Evolutionary conservation across 2,888 invertebrate genomes (phyloP).

Genomic region (Ypsolopha sequella): DNA sequence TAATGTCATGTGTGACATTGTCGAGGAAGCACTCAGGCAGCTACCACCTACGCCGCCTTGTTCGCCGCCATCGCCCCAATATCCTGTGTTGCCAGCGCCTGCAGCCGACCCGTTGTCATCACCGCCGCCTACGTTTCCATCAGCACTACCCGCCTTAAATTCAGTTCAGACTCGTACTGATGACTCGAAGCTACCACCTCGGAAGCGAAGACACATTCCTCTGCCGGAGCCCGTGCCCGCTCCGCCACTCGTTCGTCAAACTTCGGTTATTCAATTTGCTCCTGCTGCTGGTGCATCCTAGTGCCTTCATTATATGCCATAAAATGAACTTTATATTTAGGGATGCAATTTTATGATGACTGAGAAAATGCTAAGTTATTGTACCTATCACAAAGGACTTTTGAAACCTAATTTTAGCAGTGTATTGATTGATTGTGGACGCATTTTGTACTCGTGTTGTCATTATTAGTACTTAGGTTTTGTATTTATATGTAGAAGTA

Average conservation of each 20-base stretch:
- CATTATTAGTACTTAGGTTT: no score
- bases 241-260: slow-evolving; percentile 51
- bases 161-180: no score
- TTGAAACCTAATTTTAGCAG: no score
- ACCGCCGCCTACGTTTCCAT: slow-evolving; percentile 35
- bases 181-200: slow-evolving; percentile 71
- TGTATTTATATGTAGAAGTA: no score
- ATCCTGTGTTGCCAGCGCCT: slow-evolving; percentile 64
- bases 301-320: background rate
- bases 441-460: no score
- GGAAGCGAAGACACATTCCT: slow-evolving; percentile 84
- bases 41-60: slow-evolving; percentile 71
- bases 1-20: slow-evolving; percentile 56
- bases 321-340: background rate
- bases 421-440: no score
- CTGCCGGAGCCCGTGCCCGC: slow-evolving; percentile 62
- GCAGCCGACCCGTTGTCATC: slow-evolving; percentile 60
- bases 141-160: slow-evolving; percentile 28
- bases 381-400: background rate
- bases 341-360: background rate
- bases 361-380: background rate
- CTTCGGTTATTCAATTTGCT: slow-evolving; percentile 89
- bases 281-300: slow-evolving; percentile 67
- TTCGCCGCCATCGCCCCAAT: slow-evolving; percentile 57
- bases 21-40: slow-evolving; percentile 58